Evolutionary conservation across 2,797 vertebrate genomes (phyloP).

Genomic region (Pipistrellus pipistrellus): DNA sequence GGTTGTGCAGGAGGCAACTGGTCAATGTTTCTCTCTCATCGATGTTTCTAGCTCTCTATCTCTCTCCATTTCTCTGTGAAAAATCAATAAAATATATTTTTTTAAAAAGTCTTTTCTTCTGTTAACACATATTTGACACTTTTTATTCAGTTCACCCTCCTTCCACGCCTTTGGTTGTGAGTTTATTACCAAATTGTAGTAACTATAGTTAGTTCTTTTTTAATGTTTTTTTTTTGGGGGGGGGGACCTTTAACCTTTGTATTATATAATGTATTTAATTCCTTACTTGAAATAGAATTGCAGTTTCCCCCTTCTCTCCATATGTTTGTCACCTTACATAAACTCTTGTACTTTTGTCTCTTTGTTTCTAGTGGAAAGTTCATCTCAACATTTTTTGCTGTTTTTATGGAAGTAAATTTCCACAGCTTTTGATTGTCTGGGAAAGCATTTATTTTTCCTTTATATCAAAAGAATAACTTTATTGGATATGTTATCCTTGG

Average conservation of each 20-base stretch:
- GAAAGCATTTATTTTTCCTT: neutral
- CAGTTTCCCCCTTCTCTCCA: neutral
- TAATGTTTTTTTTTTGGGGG: neutral
- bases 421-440: neutral
- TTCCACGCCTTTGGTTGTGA: neutral
- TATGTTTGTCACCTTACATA: neutral
- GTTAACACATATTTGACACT: neutral
- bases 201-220: neutral
- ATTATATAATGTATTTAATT: neutral
- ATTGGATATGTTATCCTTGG: neutral
- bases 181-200: neutral
- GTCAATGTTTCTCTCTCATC: no score
- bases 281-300: neutral
- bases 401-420: neutral
- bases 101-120: neutral
- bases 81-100: no score
- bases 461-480: neutral
- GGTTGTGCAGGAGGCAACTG: no score
- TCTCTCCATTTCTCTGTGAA: no score
- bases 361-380: neutral
- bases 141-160: neutral
- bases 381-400: neutral
- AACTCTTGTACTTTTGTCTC: neutral
- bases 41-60: no score
- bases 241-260: neutral